These are phyloP conservation scores for Thunnus maccoyii DNA, from an alignment of 2,113 vertebrate species.

Conservation along the genomic window DNA sequence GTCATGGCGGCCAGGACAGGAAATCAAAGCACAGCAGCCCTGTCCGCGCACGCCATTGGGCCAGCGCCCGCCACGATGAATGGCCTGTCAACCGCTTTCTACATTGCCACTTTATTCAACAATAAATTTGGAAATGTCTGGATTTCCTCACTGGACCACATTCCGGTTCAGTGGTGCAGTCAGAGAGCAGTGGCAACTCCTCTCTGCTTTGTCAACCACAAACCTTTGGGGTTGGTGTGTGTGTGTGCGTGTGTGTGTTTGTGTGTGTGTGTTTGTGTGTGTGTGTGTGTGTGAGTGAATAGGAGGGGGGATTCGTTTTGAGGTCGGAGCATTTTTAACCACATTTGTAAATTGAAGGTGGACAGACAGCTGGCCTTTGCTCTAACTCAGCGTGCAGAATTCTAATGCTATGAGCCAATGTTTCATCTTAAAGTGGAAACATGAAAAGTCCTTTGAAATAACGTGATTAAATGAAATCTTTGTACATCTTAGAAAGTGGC, in stretches of 20 bases:
- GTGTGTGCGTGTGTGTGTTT: not conserved
- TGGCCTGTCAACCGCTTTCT: constrained; percentile 80
- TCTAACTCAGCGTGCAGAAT: constrained; percentile 21
- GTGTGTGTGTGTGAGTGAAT: not conserved
- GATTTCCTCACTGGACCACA: constrained; percentile 65
- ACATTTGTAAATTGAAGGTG: constrained; percentile 29
- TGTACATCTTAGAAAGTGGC: not conserved
- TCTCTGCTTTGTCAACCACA: constrained; percentile 57
- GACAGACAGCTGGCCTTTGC: constrained; percentile 28
- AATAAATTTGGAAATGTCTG: constrained; percentile 85
- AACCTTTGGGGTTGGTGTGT: constrained; percentile 23
- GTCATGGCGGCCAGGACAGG: constrained; percentile 81
- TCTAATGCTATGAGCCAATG: not conserved
- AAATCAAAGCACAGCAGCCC: constrained; percentile 84
- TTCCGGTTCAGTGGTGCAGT: constrained; percentile 64
- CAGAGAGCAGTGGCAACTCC: constrained; percentile 32
- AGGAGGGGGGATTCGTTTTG: not conserved
- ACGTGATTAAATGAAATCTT: constrained; percentile 10
- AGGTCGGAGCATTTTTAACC: constrained; percentile 16
- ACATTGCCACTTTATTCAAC: constrained; percentile 83
- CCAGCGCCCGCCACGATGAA: constrained; percentile 75
- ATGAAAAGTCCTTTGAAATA: not conserved
- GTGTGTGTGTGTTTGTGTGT: constrained; percentile 21
- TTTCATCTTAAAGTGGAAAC: not conserved
- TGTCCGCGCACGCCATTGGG: constrained; percentile 73